A percentile compares a stretch with the other conserved stretches of the same genome.
These are phyloP conservation scores for Chiloscyllium plagiosum DNA, from an alignment of 2,113 vertebrate species.

Conservation along the genomic window DNA sequence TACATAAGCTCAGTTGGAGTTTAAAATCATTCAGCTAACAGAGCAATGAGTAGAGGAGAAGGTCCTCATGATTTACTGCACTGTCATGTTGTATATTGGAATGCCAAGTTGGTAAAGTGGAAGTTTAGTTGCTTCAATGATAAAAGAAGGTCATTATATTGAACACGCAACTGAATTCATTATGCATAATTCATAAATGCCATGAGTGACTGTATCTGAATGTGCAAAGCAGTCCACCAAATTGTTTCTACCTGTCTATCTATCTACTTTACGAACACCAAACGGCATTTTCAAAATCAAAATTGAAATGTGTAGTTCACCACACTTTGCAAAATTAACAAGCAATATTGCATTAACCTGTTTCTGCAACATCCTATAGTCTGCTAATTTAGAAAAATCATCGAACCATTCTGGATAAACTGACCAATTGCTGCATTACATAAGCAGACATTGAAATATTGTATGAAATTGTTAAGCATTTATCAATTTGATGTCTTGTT, in stretches of 20 bases:
- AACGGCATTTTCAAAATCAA: background rate
- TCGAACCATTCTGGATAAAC: background rate
- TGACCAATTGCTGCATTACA: background rate
- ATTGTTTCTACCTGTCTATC: background rate
- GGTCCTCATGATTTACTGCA: background rate
- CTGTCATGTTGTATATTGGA: slow-evolving; percentile 3
- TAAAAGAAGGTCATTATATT: background rate
- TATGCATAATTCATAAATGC: slow-evolving; percentile 8
- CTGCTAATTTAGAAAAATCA: background rate
- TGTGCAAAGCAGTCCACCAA: background rate
- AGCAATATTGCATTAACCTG: background rate
- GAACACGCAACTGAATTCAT: background rate
- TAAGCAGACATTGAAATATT: background rate
- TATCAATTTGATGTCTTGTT: background rate
- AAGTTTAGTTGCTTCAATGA: background rate
- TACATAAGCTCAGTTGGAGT: background rate
- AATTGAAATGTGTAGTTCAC: background rate
- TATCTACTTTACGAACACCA: background rate
- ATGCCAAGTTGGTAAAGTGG: slow-evolving; percentile 20
- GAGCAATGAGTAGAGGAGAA: background rate
- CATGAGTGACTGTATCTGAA: background rate
- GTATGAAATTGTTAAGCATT: background rate
- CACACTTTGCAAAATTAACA: background rate
- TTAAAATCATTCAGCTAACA: background rate
- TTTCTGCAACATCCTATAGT: background rate